Percentiles rank a stretch among this genome's conserved stretches.
phyloP scores from a whole-genome alignment of 2,888 invertebrate species.

The Apomyelois bistriatella region DNA sequence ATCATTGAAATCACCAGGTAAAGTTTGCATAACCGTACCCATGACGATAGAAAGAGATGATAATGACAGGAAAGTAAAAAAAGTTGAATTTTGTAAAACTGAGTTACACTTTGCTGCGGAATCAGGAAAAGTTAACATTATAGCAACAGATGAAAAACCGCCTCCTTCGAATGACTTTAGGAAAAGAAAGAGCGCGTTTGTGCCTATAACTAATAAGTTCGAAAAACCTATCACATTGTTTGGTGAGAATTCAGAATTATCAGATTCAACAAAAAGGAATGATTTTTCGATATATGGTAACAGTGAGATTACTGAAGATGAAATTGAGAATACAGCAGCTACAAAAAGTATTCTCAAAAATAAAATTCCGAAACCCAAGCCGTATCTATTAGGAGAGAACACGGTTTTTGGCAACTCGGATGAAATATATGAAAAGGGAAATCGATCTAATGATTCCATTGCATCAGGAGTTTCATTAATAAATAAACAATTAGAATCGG shows the following conservation, averaged over 20 bases:
- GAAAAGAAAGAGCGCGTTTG: slow-evolving; percentile 81
- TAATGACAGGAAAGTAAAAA: slow-evolving; percentile 80
- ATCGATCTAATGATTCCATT: slow-evolving; percentile 26
- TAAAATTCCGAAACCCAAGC: slow-evolving; percentile 86
- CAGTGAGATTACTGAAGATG: slow-evolving; percentile 58
- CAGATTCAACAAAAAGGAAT: slow-evolving; percentile 30
- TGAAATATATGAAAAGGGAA: slow-evolving; percentile 30
- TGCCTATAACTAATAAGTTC: slow-evolving; percentile 60
- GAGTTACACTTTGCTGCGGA: slow-evolving; percentile 93
- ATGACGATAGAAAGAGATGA: slow-evolving; percentile 54
- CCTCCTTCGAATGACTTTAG: slow-evolving; percentile 91
- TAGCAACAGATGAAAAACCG: slow-evolving; percentile 92
- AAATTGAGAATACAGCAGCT: slow-evolving; percentile 69
- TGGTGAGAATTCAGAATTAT: slow-evolving; percentile 66
- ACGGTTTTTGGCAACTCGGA: slow-evolving; percentile 63
- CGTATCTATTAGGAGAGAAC: slow-evolving; percentile 86
- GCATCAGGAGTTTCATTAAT: slow-evolving; percentile 59
- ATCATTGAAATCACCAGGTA: slow-evolving; percentile 59
- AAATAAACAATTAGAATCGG: slow-evolving; percentile 56
- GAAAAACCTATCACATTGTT: slow-evolving; percentile 83
- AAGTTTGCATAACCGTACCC: slow-evolving; percentile 65
- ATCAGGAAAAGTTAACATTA: slow-evolving; percentile 91
- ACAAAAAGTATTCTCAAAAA: slow-evolving; percentile 87
- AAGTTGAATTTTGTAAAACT: slow-evolving; percentile 92
- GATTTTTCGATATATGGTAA: slow-evolving; percentile 31